Evolutionary conservation across 2,888 invertebrate genomes (phyloP), one percentile per base, ranked within the genome.

Genomic region (Sthenelais limicola): DNA sequence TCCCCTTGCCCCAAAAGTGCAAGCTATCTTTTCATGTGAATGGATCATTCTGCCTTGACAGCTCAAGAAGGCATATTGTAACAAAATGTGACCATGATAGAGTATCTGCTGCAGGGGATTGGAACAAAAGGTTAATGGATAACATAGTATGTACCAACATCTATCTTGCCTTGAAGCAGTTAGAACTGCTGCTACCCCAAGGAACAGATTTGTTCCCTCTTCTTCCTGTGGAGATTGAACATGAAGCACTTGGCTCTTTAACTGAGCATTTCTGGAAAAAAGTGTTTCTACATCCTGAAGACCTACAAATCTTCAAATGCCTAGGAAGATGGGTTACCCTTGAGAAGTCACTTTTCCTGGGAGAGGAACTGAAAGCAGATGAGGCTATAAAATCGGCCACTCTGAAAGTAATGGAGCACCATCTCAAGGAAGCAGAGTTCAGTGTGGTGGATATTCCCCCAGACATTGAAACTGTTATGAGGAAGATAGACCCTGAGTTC

Each of bases 61-160:
- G 1, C 18, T 30, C 56, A 15, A 32, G 56, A 15, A 56, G 56
- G 21, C 56, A 56, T 32, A n/a, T 56, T 30, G n/a, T 56, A 32
- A 32, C 32, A 15, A 30, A 56, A 18, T 33, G 33, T 3, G 33
- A 32, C 3, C 56, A 56, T 56, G 56, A 56, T 35, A 56, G 24
- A 28, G 5, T 15, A n/a, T 56, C 30, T 28, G 2, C 56, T 2
- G 56, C 33, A n/a, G 56, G 56, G 35, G 32, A 7, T 7, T 56
- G 56, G 56, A 56, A 56, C 21, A 56, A 30, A 56, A 28, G 32
- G 15, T 24, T 56, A 24, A 56, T 56, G 30, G 56, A 56, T 21
- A 21, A 35, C 3, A 35, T 24, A 21, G 56, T 56, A 5, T 56
- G 56, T 21, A 30, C 56, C 15, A 35, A n/a, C n/a, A n/a, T n/a